Evolutionary conservation across 2,797 vertebrate species (phyloP), one percentile per base, ranked within the genome.

Genomic region (Percopsis omiscomaycus): DNA sequence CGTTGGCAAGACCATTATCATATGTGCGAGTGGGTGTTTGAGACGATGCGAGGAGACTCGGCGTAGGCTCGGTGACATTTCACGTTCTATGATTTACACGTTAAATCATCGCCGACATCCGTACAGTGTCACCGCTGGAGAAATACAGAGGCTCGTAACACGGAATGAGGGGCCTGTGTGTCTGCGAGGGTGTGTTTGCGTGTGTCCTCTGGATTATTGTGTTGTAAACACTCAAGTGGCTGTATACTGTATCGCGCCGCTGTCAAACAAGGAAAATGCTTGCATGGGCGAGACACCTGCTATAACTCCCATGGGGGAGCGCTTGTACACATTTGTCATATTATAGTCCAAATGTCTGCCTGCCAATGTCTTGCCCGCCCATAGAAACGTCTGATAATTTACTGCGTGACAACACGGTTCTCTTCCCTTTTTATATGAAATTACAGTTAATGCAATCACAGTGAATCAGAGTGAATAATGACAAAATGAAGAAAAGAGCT

Each of bases 1-100:
- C 37, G 9, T 42, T 42, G 37, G 37, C 37, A 9, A 42, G 37
- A 2, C 8, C 37, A 42, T 42, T 42, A 42, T 6, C 37, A 42
- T 42, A 42, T 15, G 49, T 10, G 14, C 4, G 49, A 5, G 15
- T n/a, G 28, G 10, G 14, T 68, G 57, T 54, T 4, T 51, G 45
- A 45, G 44, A 27, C 27, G 50, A 42, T 53, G 53, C 66, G 42
- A 53, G 61, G 32, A 47, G 55, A 42, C 55, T 12, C 5, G 28
- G 71, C 28, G 29, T 53, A 22, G 30, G 15, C 50, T 3, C 6
- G 13, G 50, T 16, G 47, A 52, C 4, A 30, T 30, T 60, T 48
- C n/a, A 47, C 2, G 12, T 57, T 13, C 37, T 9, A 54, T 49
- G 67, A 62, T 64, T 66, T 29, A 66, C 29, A 13, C 12, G 13